Conservation (phyloP, 2,113 vertebrate species). For the Cyanocitta stelleri region DNA sequence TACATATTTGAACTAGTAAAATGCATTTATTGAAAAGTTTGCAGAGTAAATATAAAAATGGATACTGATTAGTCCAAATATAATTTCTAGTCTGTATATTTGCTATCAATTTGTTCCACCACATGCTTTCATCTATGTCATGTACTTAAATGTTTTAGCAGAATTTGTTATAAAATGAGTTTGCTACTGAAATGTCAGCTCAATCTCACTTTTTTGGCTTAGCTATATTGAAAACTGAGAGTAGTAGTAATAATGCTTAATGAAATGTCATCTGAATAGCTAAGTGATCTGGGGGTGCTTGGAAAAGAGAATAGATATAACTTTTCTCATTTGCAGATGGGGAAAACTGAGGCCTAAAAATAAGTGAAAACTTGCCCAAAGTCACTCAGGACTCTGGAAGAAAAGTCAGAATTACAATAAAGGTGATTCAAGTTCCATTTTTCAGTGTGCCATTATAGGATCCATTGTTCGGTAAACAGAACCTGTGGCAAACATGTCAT, state of each 20-base stretch:
- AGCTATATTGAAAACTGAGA: neutral
- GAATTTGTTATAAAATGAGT: neutral
- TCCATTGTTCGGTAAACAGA: neutral
- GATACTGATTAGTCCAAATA: conserved; percentile 22
- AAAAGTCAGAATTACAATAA: neutral
- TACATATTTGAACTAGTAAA: conserved; percentile 3
- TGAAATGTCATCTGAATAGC: conserved; percentile 9
- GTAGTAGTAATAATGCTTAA: neutral
- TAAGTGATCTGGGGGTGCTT: neutral
- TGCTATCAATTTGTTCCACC: conserved; percentile 33
- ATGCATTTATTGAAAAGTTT: neutral
- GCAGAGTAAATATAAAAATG: conserved; percentile 17
- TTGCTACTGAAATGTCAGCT: conserved; percentile 27
- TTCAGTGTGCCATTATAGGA: fast-evolving
- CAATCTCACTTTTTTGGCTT: neutral
- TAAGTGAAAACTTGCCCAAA: neutral
- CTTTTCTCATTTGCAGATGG: neutral
- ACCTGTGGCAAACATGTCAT: neutral
- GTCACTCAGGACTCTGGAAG: neutral
- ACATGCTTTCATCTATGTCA: neutral
- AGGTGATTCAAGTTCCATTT: neutral
- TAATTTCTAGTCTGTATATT: conserved; percentile 19
- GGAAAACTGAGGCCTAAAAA: neutral
- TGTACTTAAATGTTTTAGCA: conserved; percentile 12
- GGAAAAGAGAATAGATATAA: neutral